phyloP scores from a whole-genome alignment of 2,797 vertebrate genomes.

The Macropus fuliginosus region DNA sequence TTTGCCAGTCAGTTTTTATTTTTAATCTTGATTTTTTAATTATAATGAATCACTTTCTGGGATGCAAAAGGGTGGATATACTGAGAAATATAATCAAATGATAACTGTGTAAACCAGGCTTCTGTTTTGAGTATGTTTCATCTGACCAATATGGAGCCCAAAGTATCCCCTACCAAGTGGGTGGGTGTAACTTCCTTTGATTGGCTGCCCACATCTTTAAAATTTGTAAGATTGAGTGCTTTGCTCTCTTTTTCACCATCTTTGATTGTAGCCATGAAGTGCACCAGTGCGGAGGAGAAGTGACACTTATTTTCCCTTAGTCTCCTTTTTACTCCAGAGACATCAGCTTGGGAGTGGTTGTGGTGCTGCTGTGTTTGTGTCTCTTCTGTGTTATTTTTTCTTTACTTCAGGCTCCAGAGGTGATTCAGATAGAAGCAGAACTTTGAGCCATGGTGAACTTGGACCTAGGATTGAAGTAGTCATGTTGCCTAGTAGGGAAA shows the following conservation, averaged over 20 bases:
- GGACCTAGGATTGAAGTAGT: neutral
- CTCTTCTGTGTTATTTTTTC: neutral
- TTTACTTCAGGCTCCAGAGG: neutral
- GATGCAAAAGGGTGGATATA: neutral
- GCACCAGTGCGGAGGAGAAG: neutral
- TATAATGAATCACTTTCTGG: neutral
- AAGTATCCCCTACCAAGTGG: neutral
- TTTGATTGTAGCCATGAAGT: neutral
- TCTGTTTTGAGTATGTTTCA: neutral
- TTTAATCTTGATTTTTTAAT: neutral
- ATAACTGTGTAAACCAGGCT: neutral
- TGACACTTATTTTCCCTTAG: neutral
- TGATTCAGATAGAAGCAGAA: neutral
- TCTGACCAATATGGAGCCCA: neutral
- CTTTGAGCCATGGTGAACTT: neutral
- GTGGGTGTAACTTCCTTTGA: neutral
- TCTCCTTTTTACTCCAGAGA: neutral
- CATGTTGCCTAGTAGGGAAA: neutral
- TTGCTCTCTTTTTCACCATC: neutral
- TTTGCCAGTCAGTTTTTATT: neutral
- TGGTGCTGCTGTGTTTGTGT: neutral
- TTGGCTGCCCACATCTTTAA: neutral
- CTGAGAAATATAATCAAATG: neutral
- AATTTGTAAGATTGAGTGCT: neutral
- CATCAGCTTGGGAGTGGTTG: neutral